Evolutionary conservation across 2,113 vertebrate species (phyloP).

Genomic region (Gadus chalcogrammus): DNA sequence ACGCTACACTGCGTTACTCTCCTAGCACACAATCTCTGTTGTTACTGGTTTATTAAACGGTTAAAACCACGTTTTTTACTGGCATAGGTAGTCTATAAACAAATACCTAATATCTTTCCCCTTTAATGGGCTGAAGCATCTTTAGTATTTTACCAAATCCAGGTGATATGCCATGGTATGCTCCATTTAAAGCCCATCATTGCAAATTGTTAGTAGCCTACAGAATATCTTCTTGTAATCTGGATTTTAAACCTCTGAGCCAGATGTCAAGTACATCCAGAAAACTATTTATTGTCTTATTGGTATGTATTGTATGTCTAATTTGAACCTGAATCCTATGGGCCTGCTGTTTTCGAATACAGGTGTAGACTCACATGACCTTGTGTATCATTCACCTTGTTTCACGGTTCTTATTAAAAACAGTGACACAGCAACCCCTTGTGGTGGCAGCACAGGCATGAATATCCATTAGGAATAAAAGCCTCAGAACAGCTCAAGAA

Average conservation of each 20-base stretch:
- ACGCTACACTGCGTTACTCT: constrained; percentile 1
- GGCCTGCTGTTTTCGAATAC: background rate
- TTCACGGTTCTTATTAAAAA: constrained; percentile 11
- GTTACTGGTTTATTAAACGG: too few species aligned
- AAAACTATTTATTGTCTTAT: too few species aligned
- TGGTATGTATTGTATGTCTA: background rate
- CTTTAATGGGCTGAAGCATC: constrained; percentile 32
- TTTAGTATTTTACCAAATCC: constrained; percentile 5
- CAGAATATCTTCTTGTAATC: too few species aligned
- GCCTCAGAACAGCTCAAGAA: too few species aligned
- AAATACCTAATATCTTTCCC: background rate
- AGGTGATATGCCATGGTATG: constrained; percentile 23
- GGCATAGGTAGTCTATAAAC: constrained; percentile 19
- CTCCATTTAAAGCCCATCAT: too few species aligned
- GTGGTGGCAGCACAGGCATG: constrained; percentile 34
- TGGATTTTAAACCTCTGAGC: too few species aligned
- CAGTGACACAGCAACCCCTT: constrained; percentile 42
- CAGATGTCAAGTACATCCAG: too few species aligned
- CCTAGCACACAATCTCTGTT: too few species aligned
- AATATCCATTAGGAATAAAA: background rate
- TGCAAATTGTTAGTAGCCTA: too few species aligned
- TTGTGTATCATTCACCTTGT: constrained; percentile 54
- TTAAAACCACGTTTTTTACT: background rate
- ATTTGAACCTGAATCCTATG: background rate
- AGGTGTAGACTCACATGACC: constrained; percentile 48